phyloP scores from a whole-genome alignment of 23 tunicate species.

The Ascidia mentula region DNA sequence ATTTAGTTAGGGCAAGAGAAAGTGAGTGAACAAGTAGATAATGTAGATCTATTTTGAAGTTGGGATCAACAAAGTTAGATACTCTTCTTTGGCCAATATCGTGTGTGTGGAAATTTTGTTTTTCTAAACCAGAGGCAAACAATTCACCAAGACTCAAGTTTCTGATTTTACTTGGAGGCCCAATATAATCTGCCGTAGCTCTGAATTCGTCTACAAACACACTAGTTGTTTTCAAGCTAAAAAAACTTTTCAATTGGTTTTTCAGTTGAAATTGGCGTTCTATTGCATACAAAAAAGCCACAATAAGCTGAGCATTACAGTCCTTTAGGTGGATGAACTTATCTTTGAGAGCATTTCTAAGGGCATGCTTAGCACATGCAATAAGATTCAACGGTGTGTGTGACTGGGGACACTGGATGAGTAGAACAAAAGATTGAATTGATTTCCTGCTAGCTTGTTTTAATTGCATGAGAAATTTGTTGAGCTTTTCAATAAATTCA shows the following conservation, averaged over 20 bases:
- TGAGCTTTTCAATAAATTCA: slow-evolving; percentile 33
- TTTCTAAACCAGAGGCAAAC: slow-evolving; percentile 24
- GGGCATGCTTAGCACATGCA: slow-evolving; percentile 68
- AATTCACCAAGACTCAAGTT: slow-evolving; percentile 38
- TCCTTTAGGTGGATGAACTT: not conserved
- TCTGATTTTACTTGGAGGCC: slow-evolving; percentile 24
- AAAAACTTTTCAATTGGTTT: slow-evolving; percentile 16
- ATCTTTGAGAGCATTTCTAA: slow-evolving; percentile 38
- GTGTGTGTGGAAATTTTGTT: too few relatives aligned
- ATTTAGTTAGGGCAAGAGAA: not conserved
- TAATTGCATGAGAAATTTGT: slow-evolving; percentile 41
- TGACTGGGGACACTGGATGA: slow-evolving; percentile 79
- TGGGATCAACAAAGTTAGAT: not conserved
- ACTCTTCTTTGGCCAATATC: not conserved
- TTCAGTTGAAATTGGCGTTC: slow-evolving; percentile 26
- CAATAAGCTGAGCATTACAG: not conserved
- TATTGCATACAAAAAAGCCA: slow-evolving; percentile 67
- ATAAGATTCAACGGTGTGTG: slow-evolving; percentile 42
- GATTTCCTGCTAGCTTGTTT: not conserved
- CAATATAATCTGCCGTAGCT: slow-evolving; percentile 36
- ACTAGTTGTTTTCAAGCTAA: slow-evolving; percentile 28
- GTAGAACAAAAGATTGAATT: slow-evolving; percentile 15
- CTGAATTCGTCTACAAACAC: slow-evolving; percentile 70
- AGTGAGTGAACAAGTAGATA: not conserved
- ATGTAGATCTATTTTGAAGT: slow-evolving; percentile 26